Base-by-base conservation (phyloP, 2,113 vertebrate genomes). In the Hemibates koningsi region DNA sequence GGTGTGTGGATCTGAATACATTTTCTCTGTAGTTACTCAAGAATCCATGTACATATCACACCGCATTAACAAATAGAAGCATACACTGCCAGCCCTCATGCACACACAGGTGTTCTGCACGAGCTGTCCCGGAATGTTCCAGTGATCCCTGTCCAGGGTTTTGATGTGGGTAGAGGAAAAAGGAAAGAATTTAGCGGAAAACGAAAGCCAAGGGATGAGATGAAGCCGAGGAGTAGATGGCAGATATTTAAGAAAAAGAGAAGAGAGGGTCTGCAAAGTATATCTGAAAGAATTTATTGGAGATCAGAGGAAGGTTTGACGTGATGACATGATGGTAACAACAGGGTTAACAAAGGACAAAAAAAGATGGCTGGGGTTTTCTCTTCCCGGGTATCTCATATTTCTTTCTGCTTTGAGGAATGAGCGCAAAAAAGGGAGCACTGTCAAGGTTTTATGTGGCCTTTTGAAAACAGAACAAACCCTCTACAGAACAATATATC, bases 381-480 rank as follows among this genome's bases (percentile, higher is more conserved):
- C 92, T 93, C 87, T 88, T 92, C 92, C 80, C 89, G 80, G 81
- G 87, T 90, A 91, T 95, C 94, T 95, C 92, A 89, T 88, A 80
- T 96, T 96, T 96, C 96, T 83, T 83, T 92, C 48, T 86, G 88
- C 89, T 93, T 92, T 91, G 80, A 82, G 94, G 90, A 92, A 86
- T 86, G 94, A 91, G 91, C 3, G 61, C 83, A 82, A 90, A 91
- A 93, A 87, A 92, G 91, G 86, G 91, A 91, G 89, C 87, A 81
- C 87, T 94, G 87, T 95, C 91, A 89, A 50, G 85, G 93, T 94
- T 95, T 95, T 94, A 94, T 94, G 91, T 91, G 92, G 91, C 92
- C 93, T 94, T 95, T 95, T 95, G 93, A 95, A 96, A 96, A 91
- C 82, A 57, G 91, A 94, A 95, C 94, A 95, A 92, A 89, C 93